Percentiles rank a stretch among this genome's conserved stretches.
Evolutionary conservation across 1,140 invertebrate genomes (phyloP).

Genomic region (Calycopis cecrops): DNA sequence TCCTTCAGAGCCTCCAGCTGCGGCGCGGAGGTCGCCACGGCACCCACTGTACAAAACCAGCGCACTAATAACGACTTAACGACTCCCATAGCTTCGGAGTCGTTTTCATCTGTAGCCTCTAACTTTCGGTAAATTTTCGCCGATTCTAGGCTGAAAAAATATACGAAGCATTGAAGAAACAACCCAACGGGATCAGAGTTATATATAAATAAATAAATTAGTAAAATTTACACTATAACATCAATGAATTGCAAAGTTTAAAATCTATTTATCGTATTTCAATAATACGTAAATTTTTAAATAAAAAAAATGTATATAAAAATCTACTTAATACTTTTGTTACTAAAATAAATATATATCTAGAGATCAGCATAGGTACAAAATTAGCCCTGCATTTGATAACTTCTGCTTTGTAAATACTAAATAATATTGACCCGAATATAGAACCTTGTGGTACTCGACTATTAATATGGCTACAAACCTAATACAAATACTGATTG

Average conservation of each 20-base stretch:
- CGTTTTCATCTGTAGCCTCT: conserved; percentile 85
- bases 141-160: conserved; percentile 45
- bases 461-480: too few species aligned
- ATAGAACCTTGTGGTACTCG: too few species aligned
- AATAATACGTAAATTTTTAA: too few species aligned
- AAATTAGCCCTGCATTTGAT: too few species aligned
- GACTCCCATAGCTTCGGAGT: conserved; percentile 49
- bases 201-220: not conserved
- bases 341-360: too few species aligned
- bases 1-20: conserved; percentile 89
- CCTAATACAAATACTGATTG: too few species aligned
- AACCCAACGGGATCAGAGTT: too few species aligned
- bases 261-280: too few species aligned
- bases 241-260: not conserved
- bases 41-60: conserved; percentile 91
- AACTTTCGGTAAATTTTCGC: conserved; percentile 44
- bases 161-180: too few species aligned
- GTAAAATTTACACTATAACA: not conserved
- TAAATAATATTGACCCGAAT: not conserved
- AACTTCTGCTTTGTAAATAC: not conserved
- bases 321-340: too few species aligned
- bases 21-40: conserved; percentile 89
- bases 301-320: too few species aligned
- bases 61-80: conserved; percentile 88
- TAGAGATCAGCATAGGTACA: too few species aligned